phyloP scores from a whole-genome alignment of 1,140 invertebrate genomes.

The Forficula auricularia region DNA sequence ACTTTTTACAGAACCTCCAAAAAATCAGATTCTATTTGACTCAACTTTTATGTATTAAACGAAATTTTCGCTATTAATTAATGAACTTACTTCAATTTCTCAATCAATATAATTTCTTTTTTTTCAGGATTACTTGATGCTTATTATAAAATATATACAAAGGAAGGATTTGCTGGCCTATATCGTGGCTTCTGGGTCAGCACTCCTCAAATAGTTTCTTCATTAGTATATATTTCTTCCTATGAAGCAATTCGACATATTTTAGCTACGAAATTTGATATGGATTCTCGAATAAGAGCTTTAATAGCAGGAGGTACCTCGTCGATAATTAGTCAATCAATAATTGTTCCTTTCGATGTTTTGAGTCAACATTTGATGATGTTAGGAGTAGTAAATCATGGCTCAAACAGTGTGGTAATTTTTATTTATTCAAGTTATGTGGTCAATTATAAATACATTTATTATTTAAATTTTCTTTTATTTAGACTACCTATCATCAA shows the following conservation, averaged over 20 bases:
- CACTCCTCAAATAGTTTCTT: conserved; percentile 66
- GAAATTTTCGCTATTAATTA: no score
- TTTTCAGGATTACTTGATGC: conserved; percentile 70
- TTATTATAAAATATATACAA: conserved; percentile 66
- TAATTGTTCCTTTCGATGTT: conserved; percentile 91
- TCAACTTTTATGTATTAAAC: no score
- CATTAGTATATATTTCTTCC: conserved; percentile 85
- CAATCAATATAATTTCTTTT: no score
- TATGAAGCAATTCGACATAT: conserved; percentile 83
- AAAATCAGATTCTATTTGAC: no score
- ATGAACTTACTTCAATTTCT: no score
- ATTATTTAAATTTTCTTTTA: conserved; percentile 2
- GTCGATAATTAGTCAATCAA: conserved; percentile 83
- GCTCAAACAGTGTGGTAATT: background rate
- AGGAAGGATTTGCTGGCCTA: conserved; percentile 74
- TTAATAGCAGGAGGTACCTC: conserved; percentile 71
- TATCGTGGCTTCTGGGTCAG: conserved; percentile 94
- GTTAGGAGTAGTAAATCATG: conserved; percentile 41
- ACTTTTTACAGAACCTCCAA: no score
- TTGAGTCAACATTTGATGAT: conserved; percentile 95
- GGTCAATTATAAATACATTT: no score
- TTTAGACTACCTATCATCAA: conserved; percentile 43
- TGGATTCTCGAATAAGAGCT: conserved; percentile 45
- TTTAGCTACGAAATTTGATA: conserved; percentile 40
- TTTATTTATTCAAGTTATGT: no score